Conservation (phyloP, 1,140 invertebrate species). For the Coenobita brevimanus region DNA sequence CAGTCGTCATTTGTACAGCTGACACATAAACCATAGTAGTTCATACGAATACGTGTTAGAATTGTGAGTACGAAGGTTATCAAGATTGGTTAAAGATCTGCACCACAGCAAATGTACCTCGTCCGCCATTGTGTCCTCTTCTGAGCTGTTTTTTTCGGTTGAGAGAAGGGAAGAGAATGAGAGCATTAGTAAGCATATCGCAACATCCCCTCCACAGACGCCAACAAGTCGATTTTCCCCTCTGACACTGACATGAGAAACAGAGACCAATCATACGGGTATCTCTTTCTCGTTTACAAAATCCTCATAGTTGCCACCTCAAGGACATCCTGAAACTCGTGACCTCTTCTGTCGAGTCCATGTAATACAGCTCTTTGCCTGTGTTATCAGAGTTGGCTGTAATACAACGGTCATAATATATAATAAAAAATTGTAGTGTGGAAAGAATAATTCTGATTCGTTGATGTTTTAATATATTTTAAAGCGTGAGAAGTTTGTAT, state of each 20-base stretch:
- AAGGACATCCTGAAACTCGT: not conserved
- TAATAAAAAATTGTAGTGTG: too few relatives aligned
- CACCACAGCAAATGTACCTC: slow-evolving; percentile 39
- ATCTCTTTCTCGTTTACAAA: not conserved
- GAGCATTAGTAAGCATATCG: slow-evolving; percentile 23
- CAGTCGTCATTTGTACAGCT: too few relatives aligned
- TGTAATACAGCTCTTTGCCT: too few relatives aligned
- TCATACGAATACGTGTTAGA: slow-evolving; percentile 1
- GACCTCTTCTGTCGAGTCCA: too few relatives aligned
- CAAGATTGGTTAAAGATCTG: not conserved
- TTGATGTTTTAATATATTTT: not conserved
- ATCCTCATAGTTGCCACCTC: slow-evolving; percentile 45
- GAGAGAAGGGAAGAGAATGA: slow-evolving; percentile 43
- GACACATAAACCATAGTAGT: too few relatives aligned
- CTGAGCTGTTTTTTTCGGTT: slow-evolving; percentile 47
- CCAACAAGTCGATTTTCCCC: slow-evolving; percentile 16
- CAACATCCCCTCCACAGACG: not conserved
- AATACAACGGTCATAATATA: too few relatives aligned
- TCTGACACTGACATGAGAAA: slow-evolving; percentile 10
- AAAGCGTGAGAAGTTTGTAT: not conserved
- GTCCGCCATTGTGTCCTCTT: slow-evolving; percentile 59
- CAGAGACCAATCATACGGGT: not conserved
- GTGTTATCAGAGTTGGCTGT: too few relatives aligned
- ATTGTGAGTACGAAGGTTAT: slow-evolving; percentile 8
- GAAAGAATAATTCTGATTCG: not conserved